phyloP scores from a whole-genome alignment of 2,888 invertebrate genomes.

The Cistogaster globosa region DNA sequence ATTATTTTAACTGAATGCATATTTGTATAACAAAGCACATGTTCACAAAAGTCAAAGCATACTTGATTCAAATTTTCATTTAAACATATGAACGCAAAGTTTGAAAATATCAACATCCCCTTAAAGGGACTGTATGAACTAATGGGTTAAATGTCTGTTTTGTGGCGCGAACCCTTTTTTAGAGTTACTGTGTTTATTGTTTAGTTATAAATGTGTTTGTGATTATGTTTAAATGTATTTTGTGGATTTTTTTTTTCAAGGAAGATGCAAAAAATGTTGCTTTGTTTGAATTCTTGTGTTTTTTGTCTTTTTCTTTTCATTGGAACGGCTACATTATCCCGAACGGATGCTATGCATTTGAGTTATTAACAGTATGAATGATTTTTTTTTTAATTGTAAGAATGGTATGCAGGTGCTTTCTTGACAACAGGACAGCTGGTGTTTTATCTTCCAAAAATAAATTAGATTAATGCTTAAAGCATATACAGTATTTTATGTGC shows the following conservation, averaged over 20 bases:
- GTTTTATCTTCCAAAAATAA: constrained; percentile 21
- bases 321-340: constrained; percentile 4
- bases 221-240: constrained; percentile 16
- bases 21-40: too few relatives aligned
- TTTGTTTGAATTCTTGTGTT: not conserved
- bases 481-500: too few relatives aligned
- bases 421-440: constrained; percentile 54
- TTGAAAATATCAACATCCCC: too few relatives aligned
- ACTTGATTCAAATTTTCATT: too few relatives aligned
- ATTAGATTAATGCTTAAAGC: not conserved
- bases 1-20: too few relatives aligned
- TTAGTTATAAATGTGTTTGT: constrained; percentile 28
- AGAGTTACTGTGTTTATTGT: constrained; percentile 37
- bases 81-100: too few relatives aligned
- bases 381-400: constrained; percentile 29
- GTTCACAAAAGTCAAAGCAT: too few relatives aligned
- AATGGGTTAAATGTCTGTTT: too few relatives aligned
- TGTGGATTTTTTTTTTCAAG: too few relatives aligned
- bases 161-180: constrained; percentile 1
- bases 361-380: constrained; percentile 40
- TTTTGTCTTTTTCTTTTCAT: constrained; percentile 29
- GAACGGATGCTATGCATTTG: constrained; percentile 55
- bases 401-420: constrained; percentile 61
- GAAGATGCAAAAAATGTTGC: too few relatives aligned
- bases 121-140: too few relatives aligned